Evolutionary conservation across 1,140 invertebrate genomes (phyloP).

Genomic region (Palaemon carinicauda): DNA sequence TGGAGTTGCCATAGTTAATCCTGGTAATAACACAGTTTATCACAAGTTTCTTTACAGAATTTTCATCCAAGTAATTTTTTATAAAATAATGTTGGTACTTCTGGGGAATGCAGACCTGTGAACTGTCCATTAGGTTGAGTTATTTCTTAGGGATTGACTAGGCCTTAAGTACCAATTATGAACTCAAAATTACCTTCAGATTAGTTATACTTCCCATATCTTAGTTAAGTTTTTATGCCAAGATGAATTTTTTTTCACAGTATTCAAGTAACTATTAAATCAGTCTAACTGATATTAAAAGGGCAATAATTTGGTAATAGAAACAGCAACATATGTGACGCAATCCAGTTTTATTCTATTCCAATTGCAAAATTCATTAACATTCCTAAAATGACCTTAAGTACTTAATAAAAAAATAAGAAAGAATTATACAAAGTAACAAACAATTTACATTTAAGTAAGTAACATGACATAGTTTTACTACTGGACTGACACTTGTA

Average conservation of each 20-base stretch:
- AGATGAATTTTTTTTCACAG: not conserved
- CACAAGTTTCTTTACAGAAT: too few species aligned
- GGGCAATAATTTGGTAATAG: not conserved
- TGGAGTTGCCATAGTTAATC: too few species aligned
- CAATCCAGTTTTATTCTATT: slow-evolving; percentile 44
- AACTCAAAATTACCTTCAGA: too few species aligned
- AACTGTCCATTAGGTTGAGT: too few species aligned
- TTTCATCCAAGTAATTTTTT: too few species aligned
- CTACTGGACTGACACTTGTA: slow-evolving; percentile 37
- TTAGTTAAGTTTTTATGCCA: not conserved
- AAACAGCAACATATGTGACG: slow-evolving; percentile 7
- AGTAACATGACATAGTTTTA: slow-evolving; percentile 27
- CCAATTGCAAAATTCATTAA: slow-evolving; percentile 35
- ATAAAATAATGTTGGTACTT: too few species aligned
- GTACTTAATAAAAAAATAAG: slow-evolving; percentile 32
- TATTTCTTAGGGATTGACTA: too few species aligned
- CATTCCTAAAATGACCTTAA: slow-evolving; percentile 34
- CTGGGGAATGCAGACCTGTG: too few species aligned
- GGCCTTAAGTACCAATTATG: too few species aligned
- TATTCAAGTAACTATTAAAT: too few species aligned
- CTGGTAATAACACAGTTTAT: too few species aligned
- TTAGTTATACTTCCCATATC: too few species aligned
- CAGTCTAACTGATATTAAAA: not conserved
- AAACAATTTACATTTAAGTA: not conserved
- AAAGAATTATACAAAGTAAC: slow-evolving; percentile 40